Evolutionary conservation across 2,888 invertebrate species (phyloP), one percentile per base, ranked within the genome.

Genomic region (Pachydiplax longipennis): DNA sequence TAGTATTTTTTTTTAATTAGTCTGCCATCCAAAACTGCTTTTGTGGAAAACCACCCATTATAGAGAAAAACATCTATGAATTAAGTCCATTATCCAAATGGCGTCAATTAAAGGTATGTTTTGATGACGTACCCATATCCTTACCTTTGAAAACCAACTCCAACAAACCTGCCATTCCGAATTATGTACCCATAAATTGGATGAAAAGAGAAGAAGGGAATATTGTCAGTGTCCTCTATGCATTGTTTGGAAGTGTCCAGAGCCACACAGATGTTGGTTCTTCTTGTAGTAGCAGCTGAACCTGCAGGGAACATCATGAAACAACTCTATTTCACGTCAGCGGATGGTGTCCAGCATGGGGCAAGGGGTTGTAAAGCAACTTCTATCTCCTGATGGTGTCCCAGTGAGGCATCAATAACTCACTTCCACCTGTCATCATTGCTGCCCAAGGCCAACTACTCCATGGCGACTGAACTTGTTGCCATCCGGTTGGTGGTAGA

Each of bases 401-500:
- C 87, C n/a, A 87, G 87, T 87, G 87, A 58, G 87, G 73, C 73
- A 58, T 37, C 31, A 22, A n/a, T 37, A 87, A 87, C 61, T 87
- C 31, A 73, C 73, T 65, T 65, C 65, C 25, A 25, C 15, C 87
- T 58, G 87, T 87, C 58, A 61, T 61, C 87, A 37, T 61, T n/a
- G 87, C 83, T 82, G 87, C 87, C 87, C 61, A 87, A 31, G 87
- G 87, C 87, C 87, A 37, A 87, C 87, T 87, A 87, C 87, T 37
- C 35, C 87, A 37, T 87, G 87, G 87, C n/a, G 61, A 87, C 87
- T 87, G 87, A 87, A 87, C 87, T 73, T 37, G 87, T 87, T 87
- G 65, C 87, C 87, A 87, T 87, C 87, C 87, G 87, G 87, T 87
- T 87, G 87, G 87, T 87, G 87, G 58, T 87, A 87, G 87, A 87